A percentile compares a stretch with the other conserved stretches of the same genome.
Conservation (phyloP, 2,797 vertebrate genomes). For the Sebastes wilsoni region DNA sequence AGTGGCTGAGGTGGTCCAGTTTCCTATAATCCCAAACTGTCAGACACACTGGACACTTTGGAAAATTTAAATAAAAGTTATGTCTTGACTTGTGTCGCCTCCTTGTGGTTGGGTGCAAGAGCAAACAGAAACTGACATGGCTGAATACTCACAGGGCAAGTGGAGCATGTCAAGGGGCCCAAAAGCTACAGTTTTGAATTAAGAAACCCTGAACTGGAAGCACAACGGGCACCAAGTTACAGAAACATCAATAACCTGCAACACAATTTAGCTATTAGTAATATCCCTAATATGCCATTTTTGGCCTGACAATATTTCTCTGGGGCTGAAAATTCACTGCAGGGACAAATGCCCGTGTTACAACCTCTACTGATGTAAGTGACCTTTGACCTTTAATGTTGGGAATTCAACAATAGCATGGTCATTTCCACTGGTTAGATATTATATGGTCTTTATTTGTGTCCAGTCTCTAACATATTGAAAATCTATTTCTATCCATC, state of each 20-base stretch:
- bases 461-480: not conserved
- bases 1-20: not conserved
- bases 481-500: not conserved
- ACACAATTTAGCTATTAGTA: not conserved
- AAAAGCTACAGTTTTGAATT: not conserved
- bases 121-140: no score
- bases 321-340: no score
- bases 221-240: not conserved
- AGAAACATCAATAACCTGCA: not conserved
- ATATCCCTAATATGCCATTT: not conserved
- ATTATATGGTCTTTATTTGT: not conserved
- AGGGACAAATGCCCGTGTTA: not conserved
- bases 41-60: not conserved
- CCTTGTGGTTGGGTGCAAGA: slow-evolving; percentile 43
- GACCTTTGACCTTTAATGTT: not conserved
- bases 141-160: not conserved
- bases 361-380: not conserved
- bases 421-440: not conserved
- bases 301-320: not conserved
- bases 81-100: slow-evolving; percentile 42
- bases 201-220: not conserved
- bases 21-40: not conserved
- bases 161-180: not conserved
- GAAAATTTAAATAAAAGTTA: not conserved
- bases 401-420: not conserved